These are phyloP conservation scores for Lordiphosa collinella DNA, from an alignment of 1,140 invertebrate genomes.

Conservation along the genomic window DNA sequence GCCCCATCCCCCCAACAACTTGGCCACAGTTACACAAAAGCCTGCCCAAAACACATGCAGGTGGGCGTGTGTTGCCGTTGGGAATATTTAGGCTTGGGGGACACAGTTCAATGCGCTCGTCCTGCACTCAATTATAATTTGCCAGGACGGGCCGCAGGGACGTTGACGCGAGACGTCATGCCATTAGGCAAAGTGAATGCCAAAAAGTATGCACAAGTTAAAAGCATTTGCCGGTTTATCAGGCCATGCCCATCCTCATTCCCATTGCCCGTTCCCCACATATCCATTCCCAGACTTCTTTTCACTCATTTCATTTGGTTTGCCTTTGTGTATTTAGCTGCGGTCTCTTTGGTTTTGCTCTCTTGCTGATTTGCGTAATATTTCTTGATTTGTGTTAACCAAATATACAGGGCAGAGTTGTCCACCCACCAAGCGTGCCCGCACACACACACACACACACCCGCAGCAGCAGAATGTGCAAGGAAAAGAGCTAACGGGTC, in stretches of 20 bases:
- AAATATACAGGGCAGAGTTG: conserved; percentile 5
- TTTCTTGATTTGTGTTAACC: conserved; percentile 33
- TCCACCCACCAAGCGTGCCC: neutral
- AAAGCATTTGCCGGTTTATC: conserved; percentile 58
- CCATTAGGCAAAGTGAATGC: conserved; percentile 12
- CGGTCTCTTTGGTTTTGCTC: neutral
- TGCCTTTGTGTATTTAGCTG: conserved; percentile 18
- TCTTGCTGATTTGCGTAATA: conserved; percentile 41
- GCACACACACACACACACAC: too few species aligned
- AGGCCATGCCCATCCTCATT: conserved; percentile 2
- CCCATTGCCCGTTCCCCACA: neutral
- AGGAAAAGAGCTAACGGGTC: too few species aligned
- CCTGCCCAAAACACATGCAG: neutral
- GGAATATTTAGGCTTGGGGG: conserved; percentile 5
- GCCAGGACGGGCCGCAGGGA: conserved; percentile 11
- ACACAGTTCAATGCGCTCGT: conserved; percentile 66
- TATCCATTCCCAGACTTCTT: conserved; percentile 17
- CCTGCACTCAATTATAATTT: conserved; percentile 74
- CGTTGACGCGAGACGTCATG: conserved; percentile 5
- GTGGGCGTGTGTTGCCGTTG: conserved; percentile 4
- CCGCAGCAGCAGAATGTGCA: too few species aligned
- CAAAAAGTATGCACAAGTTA: conserved; percentile 64
- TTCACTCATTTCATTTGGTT: conserved; percentile 37
- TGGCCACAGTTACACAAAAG: neutral
- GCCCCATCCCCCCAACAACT: too few species aligned